Evolutionary conservation across 2,797 vertebrate species (phyloP).

Genomic region (Gymnoscopelus braueri): DNA sequence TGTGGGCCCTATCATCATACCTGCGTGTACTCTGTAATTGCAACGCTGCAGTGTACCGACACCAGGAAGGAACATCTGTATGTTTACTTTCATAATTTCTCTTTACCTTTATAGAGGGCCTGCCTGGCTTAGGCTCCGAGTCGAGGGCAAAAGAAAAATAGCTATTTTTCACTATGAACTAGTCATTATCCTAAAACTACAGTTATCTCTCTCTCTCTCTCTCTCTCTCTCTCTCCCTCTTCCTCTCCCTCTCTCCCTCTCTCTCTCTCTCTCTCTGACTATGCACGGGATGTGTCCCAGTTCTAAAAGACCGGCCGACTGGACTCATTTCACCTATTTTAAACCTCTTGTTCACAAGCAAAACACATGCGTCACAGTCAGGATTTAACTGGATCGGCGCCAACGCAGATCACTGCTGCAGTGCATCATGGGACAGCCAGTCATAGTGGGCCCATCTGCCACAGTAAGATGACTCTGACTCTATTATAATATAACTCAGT

Average conservation of each 20-base stretch:
- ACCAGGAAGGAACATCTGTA: constrained; percentile 81
- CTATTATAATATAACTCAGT: no score
- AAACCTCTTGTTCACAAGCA: neutral
- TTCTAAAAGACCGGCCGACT: constrained; percentile 8
- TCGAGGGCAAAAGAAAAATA: constrained; percentile 43
- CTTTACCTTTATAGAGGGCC: constrained; percentile 57
- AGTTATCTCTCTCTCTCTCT: no score
- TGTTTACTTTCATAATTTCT: constrained; percentile 77
- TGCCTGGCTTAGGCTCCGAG: constrained; percentile 49
- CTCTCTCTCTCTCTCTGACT: constrained; percentile 9
- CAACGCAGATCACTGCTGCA: neutral
- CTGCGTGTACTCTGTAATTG: constrained; percentile 76
- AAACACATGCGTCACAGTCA: neutral
- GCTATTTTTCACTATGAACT: constrained; percentile 44
- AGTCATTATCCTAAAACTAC: constrained; percentile 60
- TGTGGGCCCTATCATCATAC: constrained; percentile 76
- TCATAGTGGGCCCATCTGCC: constrained; percentile 13
- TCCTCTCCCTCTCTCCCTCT: no score
- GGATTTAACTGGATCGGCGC: no score
- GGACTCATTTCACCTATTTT: constrained; percentile 15
- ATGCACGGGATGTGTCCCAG: constrained; percentile 15
- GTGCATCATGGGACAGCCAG: constrained; percentile 8
- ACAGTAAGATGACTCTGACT: neutral
- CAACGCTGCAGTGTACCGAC: constrained; percentile 31
- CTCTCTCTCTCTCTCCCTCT: neutral